These are phyloP conservation scores for Phyllotreta striolata DNA, from an alignment of 2,888 invertebrate species.

Conservation along the genomic window DNA sequence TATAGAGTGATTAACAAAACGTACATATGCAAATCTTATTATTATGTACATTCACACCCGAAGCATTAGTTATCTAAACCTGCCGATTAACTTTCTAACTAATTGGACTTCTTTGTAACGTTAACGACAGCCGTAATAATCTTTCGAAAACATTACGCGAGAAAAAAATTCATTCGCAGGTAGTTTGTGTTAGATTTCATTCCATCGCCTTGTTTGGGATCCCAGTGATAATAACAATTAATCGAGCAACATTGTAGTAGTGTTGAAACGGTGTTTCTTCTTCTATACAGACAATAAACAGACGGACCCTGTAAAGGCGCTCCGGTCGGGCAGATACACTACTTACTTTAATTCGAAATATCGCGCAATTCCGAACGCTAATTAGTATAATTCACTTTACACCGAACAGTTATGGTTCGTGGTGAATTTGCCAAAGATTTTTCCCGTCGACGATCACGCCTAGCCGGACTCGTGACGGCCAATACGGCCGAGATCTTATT, in stretches of 20 bases:
- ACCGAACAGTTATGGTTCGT: conserved; percentile 41
- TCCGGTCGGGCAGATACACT: conserved; percentile 26
- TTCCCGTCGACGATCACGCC: conserved; percentile 49
- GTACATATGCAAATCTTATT: too few relatives aligned
- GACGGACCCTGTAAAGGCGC: conserved; percentile 14
- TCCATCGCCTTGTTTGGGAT: too few relatives aligned
- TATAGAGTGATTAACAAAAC: too few relatives aligned
- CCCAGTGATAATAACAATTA: too few relatives aligned
- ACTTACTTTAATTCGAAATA: conserved; percentile 35
- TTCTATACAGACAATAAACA: background rate
- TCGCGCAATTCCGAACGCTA: conserved; percentile 36
- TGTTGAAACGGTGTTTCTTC: too few relatives aligned
- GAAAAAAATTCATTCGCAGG: too few relatives aligned
- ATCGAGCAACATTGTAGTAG: too few relatives aligned
- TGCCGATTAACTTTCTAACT: conserved; percentile 33
- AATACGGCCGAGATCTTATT: conserved; percentile 50
- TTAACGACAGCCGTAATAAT: conserved; percentile 18
- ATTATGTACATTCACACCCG: background rate
- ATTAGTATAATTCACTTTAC: conserved; percentile 43
- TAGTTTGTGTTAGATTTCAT: too few relatives aligned
- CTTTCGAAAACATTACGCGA: background rate
- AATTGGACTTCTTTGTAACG: conserved; percentile 29
- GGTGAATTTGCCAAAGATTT: conserved; percentile 45
- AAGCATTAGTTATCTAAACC: conserved; percentile 28
- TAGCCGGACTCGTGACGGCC: conserved; percentile 52